Percentiles rank a stretch among this genome's conserved stretches.
phyloP scores from a whole-genome alignment of 1,140 invertebrate species.

The Leptonema lineaticorne region DNA sequence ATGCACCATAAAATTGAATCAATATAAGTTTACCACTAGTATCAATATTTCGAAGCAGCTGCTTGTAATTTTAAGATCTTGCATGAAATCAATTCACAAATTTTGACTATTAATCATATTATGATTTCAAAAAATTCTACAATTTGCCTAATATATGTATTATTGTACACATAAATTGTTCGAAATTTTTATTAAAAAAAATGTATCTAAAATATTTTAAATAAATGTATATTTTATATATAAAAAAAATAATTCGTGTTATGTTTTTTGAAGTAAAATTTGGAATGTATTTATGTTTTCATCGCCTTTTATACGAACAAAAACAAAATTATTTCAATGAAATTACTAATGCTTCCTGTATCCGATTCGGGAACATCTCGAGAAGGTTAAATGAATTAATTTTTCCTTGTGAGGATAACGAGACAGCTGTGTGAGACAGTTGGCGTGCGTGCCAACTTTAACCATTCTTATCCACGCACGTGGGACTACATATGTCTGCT shows the following conservation, averaged over 20 bases:
- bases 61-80: not conserved
- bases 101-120: not conserved
- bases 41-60: slow-evolving; percentile 1
- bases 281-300: too few species aligned
- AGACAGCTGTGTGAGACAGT: slow-evolving; percentile 33
- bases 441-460: slow-evolving; percentile 18
- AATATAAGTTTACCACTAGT: slow-evolving; percentile 5
- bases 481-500: slow-evolving; percentile 30
- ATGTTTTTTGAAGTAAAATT: too few species aligned
- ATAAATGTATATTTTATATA: too few species aligned
- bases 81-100: not conserved
- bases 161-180: too few species aligned
- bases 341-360: not conserved
- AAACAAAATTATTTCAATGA: too few species aligned
- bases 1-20: not conserved
- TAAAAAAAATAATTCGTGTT: too few species aligned
- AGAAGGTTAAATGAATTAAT: slow-evolving; percentile 34
- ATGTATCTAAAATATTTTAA: too few species aligned
- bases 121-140: not conserved
- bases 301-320: too few species aligned
- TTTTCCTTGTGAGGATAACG: slow-evolving; percentile 29
- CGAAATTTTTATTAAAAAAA: too few species aligned
- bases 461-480: slow-evolving; percentile 28
- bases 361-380: slow-evolving; percentile 15
- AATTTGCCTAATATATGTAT: too few species aligned